Percentiles rank a stretch among this genome's conserved stretches.
These are phyloP conservation scores for Dinoponera quadriceps DNA, from an alignment of 1,140 invertebrate genomes.

Conservation along the genomic window DNA sequence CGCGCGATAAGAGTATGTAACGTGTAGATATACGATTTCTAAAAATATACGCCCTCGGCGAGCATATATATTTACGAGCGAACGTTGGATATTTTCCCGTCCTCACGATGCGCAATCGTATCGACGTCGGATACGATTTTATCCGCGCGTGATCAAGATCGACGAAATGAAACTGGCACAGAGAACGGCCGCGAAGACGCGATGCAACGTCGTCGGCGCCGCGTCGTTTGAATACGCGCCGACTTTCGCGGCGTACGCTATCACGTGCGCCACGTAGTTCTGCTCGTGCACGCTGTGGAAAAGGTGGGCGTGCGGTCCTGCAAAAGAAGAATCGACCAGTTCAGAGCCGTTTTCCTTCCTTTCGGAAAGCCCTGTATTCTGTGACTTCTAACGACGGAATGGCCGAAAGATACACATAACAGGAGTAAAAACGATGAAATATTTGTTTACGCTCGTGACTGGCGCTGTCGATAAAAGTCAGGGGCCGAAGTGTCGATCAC, in stretches of 20 bases:
- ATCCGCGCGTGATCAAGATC: neutral
- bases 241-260: slow-evolving; percentile 91
- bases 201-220: neutral
- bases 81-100: neutral
- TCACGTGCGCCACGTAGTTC: slow-evolving; percentile 95
- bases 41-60: slow-evolving; percentile 42
- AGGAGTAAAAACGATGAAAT: too few species aligned
- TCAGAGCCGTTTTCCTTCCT: neutral
- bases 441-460: too few species aligned
- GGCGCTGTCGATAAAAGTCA: too few species aligned
- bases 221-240: slow-evolving; percentile 5
- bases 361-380: too few species aligned
- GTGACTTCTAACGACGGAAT: too few species aligned
- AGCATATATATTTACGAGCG: neutral
- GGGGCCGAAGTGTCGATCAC: too few species aligned
- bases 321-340: slow-evolving; percentile 70
- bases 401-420: too few species aligned
- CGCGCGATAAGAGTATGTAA: slow-evolving; percentile 57
- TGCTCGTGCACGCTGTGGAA: slow-evolving; percentile 97
- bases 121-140: neutral
- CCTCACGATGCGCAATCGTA: neutral
- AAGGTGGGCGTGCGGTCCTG: slow-evolving; percentile 95
- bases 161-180: neutral
- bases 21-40: slow-evolving; percentile 50
- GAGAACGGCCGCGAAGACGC: neutral